Evolutionary conservation across 2,113 vertebrate species (phyloP).

Genomic region (Clupea harengus): DNA sequence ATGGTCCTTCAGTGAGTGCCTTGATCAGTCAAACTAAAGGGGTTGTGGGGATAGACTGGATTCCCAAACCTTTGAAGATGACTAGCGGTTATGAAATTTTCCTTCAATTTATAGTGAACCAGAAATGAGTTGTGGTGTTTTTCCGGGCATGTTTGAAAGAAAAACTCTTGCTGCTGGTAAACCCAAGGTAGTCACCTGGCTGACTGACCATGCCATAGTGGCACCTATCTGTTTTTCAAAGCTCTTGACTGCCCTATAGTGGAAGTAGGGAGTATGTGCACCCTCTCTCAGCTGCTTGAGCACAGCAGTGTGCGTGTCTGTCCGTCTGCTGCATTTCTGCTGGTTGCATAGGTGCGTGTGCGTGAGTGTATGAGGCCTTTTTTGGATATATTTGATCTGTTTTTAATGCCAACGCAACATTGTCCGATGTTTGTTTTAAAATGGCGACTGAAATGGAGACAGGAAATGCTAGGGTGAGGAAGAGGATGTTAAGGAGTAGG

Average conservation of each 20-base stretch:
- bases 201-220: background rate
- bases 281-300: background rate
- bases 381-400: background rate
- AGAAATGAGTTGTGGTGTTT: background rate
- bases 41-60: background rate
- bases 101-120: background rate
- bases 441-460: background rate
- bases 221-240: conserved; percentile 38
- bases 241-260: conserved; percentile 75
- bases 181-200: background rate
- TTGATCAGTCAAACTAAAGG: background rate
- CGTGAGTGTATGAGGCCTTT: background rate
- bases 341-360: background rate
- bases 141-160: background rate
- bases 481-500: background rate
- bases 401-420: too few relatives aligned
- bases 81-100: background rate
- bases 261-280: conserved; percentile 50
- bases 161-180: background rate
- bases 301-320: background rate
- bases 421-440: background rate
- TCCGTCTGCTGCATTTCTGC: background rate
- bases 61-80: background rate
- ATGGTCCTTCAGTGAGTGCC: background rate
- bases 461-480: background rate